Base-by-base conservation (phyloP, 2,888 invertebrate genomes). In the Nomada lathburiana region DNA sequence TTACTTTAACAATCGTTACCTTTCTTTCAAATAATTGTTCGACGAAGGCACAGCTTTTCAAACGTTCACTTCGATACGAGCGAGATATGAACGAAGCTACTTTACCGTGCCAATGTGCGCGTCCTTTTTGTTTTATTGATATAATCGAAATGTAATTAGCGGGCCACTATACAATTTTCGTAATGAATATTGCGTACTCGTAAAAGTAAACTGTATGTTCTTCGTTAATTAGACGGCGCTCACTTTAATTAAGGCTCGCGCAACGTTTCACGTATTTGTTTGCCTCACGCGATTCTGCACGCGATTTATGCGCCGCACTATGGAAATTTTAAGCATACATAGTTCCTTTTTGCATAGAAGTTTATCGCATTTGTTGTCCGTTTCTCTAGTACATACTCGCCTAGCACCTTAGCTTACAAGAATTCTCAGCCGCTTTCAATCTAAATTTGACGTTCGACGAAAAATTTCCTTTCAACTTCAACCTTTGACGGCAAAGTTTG, bases 171-270 rank as follows among this genome's bases (percentile, higher is more conserved):
- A 72, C 68, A 81, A 69, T 76, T 69, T 55, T 69, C 81, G 4
- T 77, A 67, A 76, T 53, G 71, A 68, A 68, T 70, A 71, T 73
- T 23, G 60, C 55, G 44, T 72, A 63, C 59, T 67, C 73, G 57
- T 81, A 76, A 70, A 62, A 82, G 53, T 65, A 77, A 82, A 77
- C 76, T 65, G 75, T 72, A 59, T 55, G 68, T 77, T 82, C 74
- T 44, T 59, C 76, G 86, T 85, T 83, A 86, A 85, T 85, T 80
- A 79, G 84, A 76, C 77, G 75, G 77, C 80, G 84, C 75, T 59
- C 84, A 47, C 65, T 84, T 85, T 84, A 85, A 84, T 85, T 85
- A 84, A 85, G 63, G 73, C 80, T 77, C 75, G 85, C 79, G 84
- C 84, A 82, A 85, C 76, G 78, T 73, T 68, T 64, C 84, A 63